Percentiles rank a stretch among this genome's conserved stretches.
Conservation (phyloP, 2,888 invertebrate genomes). For the Cheilosia scutellata region DNA sequence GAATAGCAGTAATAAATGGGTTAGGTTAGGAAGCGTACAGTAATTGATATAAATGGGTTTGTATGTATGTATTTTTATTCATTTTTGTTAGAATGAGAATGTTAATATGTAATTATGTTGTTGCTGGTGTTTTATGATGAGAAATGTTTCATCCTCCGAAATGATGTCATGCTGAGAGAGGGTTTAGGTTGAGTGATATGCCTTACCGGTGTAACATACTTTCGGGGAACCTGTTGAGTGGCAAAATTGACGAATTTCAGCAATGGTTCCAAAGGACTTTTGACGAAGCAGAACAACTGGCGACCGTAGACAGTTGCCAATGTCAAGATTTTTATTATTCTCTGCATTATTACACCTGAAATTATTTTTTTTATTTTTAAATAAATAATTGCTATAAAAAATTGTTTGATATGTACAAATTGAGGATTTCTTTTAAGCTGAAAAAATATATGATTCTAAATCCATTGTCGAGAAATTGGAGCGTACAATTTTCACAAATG, state of each 20-base stretch:
- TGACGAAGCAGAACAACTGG: slow-evolving; percentile 83
- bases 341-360: slow-evolving; percentile 82
- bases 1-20: slow-evolving; percentile 26
- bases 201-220: slow-evolving; percentile 73
- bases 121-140: slow-evolving; percentile 7
- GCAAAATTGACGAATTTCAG: slow-evolving; percentile 78
- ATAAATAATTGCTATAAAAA: neutral
- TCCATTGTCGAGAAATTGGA: too few relatives aligned
- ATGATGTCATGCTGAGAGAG: slow-evolving; percentile 45
- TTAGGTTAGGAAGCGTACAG: slow-evolving; percentile 52
- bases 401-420: too few relatives aligned
- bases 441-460: too few relatives aligned
- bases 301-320: slow-evolving; percentile 82
- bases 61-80: slow-evolving; percentile 8
- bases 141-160: slow-evolving; percentile 17
- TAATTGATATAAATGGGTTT: slow-evolving; percentile 20
- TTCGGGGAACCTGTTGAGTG: slow-evolving; percentile 62
- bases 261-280: slow-evolving; percentile 83
- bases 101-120: slow-evolving; percentile 25
- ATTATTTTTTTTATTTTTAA: slow-evolving; percentile 32
- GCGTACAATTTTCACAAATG: too few relatives aligned
- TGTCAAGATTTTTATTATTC: slow-evolving; percentile 78
- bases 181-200: slow-evolving; percentile 19
- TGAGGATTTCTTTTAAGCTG: too few relatives aligned
- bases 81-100: slow-evolving; percentile 31